A percentile compares a stretch with the other conserved stretches of the same genome.
Conservation (phyloP, 2,888 invertebrate genomes). For the Parasteatoda lunata region DNA sequence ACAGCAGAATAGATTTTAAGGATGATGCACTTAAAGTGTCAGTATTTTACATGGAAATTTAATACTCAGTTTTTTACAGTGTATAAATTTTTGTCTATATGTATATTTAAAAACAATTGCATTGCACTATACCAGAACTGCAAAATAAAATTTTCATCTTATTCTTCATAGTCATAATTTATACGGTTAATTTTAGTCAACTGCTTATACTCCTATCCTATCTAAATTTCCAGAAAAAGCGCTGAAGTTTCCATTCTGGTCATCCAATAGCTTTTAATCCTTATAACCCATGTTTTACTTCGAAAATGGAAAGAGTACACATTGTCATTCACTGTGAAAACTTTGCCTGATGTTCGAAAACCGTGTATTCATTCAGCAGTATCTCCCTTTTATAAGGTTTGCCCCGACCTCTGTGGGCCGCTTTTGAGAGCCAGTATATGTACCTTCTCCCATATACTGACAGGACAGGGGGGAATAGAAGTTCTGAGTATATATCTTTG, state of each 20-base stretch:
- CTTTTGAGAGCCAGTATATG: conserved; percentile 25
- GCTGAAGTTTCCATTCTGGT: conserved; percentile 8
- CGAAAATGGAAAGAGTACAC: conserved; percentile 60
- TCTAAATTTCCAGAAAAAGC: too few relatives aligned
- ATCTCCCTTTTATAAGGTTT: conserved; percentile 49
- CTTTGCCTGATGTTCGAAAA: conserved; percentile 25
- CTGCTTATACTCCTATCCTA: too few relatives aligned
- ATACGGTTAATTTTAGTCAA: too few relatives aligned
- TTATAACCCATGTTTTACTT: conserved; percentile 20
- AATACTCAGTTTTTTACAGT: too few relatives aligned
- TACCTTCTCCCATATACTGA: conserved; percentile 15
- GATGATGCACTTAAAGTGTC: too few relatives aligned
- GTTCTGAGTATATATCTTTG: conserved; percentile 36
- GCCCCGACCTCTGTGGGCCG: conserved; percentile 31
- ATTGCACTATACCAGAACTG: too few relatives aligned
- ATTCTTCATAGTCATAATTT: too few relatives aligned
- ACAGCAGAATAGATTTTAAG: too few relatives aligned
- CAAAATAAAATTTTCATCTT: too few relatives aligned
- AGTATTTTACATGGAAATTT: too few relatives aligned
- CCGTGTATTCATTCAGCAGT: neutral
- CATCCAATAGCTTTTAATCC: conserved; percentile 10
- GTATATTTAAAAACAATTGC: too few relatives aligned
- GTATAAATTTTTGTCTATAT: too few relatives aligned
- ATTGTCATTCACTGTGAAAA: conserved; percentile 67
- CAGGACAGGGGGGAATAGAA: neutral